Evolutionary conservation across 2,113 vertebrate species (phyloP), one percentile per base, ranked within the genome.

Genomic region (Chrysemys picta): DNA sequence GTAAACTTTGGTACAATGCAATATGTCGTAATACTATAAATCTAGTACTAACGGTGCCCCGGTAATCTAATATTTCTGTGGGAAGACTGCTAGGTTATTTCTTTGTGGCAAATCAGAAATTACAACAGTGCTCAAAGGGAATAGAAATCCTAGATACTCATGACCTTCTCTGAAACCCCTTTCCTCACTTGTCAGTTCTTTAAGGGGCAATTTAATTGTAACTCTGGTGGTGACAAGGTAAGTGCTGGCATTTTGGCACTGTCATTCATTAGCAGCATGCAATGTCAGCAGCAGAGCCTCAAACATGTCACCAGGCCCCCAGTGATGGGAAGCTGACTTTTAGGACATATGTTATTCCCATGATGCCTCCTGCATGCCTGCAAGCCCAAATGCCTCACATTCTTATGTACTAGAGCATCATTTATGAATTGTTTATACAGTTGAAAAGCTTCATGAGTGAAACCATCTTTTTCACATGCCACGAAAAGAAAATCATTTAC

Each of bases 161-260:
- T 99, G 98, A 99, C 98, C 99, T 98, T 98, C 96, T 97, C 97
- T 97, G 98, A 98, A 98, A 98, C 98, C 98, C 97, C 98, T 99
- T 98, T 99, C 98, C 98, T 98, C 98, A 93, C 98, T 97, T 96
- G 96, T 98, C 98, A 98, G 96, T 97, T 95, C 96, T 97, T 98
- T 98, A 98, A 98, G 97, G 97, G 97, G 93, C 96, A 97, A 98
- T 98, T 98, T 98, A 98, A 98, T 98, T 97, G 98, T 92, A 97
- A 97, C 97, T 98, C 97, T 97, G 97, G 97, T 25, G 93, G 97
- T 98, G 97, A 98, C 98, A 98, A 97, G 97, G 97, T 98, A 98
- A 98, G 96, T 98, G 97, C 97, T 97, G 97, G 97, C 96, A 97
- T 98, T 98, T 98, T 97, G 96, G 97, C 97, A 97, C 97, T 96